Conservation (phyloP, 2,797 vertebrate species). For the Florisuga fusca region DNA sequence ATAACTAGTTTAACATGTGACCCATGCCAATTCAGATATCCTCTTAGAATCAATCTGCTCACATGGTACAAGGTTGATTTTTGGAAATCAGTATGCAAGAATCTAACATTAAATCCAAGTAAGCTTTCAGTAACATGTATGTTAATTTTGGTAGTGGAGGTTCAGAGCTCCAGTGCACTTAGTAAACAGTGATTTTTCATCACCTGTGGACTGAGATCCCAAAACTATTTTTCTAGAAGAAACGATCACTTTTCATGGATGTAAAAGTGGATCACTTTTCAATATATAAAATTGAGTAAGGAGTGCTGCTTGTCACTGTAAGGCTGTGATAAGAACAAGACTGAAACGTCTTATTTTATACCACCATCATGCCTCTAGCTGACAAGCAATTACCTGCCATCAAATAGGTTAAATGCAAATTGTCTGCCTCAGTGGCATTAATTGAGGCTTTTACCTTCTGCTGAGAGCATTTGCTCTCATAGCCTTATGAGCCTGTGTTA, state of each 20-base stretch:
- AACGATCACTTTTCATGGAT: background rate
- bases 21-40: background rate
- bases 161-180: background rate
- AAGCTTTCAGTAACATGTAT: background rate
- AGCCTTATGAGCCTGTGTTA: background rate
- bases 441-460: background rate
- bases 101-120: background rate
- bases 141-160: background rate
- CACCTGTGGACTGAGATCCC: background rate
- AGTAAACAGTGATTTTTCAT: background rate
- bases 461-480: background rate
- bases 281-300: background rate
- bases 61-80: background rate
- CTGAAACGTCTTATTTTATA: background rate
- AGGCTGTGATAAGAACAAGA: background rate
- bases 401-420: background rate
- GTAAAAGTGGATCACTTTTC: background rate
- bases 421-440: background rate
- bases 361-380: background rate
- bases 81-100: background rate
- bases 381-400: background rate
- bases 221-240: background rate
- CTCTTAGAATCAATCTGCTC: background rate
- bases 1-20: background rate
- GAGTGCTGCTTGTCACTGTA: background rate